A percentile compares a stretch with the other conserved stretches of the same genome.
phyloP scores from a whole-genome alignment of 2,113 vertebrate species.

The Asarcornis scutulata region DNA sequence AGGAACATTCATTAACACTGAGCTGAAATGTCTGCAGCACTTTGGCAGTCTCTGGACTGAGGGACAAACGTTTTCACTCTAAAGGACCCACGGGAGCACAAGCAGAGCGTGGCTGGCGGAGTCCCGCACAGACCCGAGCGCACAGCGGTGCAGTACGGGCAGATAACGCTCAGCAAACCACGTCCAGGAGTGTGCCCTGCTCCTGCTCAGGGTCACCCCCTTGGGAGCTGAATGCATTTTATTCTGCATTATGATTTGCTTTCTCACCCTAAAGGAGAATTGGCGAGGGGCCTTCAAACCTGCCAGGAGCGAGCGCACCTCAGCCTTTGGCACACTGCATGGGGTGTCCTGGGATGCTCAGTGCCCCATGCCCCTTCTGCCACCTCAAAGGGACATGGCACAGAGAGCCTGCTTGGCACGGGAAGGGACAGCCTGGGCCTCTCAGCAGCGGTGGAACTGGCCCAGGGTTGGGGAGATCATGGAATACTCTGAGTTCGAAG shows the following conservation, averaged over 20 bases:
- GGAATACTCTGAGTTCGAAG: too few relatives aligned
- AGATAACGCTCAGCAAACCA: accelerated
- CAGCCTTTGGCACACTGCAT: too few relatives aligned
- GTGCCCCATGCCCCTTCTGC: too few relatives aligned
- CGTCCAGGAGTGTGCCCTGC: not conserved
- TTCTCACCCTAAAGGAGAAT: not conserved
- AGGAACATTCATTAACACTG: accelerated
- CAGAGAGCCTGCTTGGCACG: too few relatives aligned
- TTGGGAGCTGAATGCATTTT: not conserved
- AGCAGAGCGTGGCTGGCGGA: too few relatives aligned
- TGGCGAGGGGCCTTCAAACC: not conserved
- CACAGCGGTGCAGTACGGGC: accelerated
- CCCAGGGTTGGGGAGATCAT: too few relatives aligned
- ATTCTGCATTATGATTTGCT: too few relatives aligned
- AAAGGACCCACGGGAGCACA: too few relatives aligned
- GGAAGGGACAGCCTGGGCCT: too few relatives aligned
- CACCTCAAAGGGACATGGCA: too few relatives aligned
- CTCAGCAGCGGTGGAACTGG: too few relatives aligned
- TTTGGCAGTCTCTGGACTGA: accelerated
- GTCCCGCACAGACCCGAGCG: not conserved
- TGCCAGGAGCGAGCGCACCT: not conserved
- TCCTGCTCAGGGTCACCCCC: not conserved
- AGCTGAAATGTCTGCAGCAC: not conserved
- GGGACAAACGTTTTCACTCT: not conserved
- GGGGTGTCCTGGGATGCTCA: too few relatives aligned